A percentile compares a stretch with the other conserved stretches of the same genome.
phyloP scores from a whole-genome alignment of 30 jellyfish, hydroid and myxozoan genomes.

The Catostylus mosaicus region DNA sequence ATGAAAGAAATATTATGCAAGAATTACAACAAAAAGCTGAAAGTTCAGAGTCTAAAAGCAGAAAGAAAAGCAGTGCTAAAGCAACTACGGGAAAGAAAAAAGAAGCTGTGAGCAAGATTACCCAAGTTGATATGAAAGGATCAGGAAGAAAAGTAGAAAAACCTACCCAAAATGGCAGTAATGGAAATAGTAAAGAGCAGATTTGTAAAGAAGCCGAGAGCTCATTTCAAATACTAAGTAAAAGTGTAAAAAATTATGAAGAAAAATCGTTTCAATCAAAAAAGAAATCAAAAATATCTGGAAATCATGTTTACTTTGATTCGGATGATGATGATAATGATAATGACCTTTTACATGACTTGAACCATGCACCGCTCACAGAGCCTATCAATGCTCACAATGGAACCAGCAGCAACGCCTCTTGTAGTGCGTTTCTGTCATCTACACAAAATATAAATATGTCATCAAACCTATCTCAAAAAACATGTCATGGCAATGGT shows the following conservation, averaged over 20 bases:
- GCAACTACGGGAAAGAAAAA: background rate
- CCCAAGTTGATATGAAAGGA: background rate
- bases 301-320: conserved; percentile 42
- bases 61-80: background rate
- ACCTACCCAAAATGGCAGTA: background rate
- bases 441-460: background rate
- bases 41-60: background rate
- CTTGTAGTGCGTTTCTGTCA: no score
- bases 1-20: background rate
- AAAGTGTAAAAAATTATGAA: background rate
- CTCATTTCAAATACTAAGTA: background rate
- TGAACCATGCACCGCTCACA: no score
- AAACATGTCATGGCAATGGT: no score
- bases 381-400: no score
- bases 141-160: background rate
- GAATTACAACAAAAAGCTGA: background rate
- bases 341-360: no score
- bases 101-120: background rate
- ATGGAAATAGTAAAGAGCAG: background rate
- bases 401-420: no score
- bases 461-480: background rate
- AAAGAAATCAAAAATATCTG: background rate
- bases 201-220: background rate
- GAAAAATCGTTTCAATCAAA: background rate
- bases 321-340: conserved; percentile 37